Percentiles rank a stretch among this genome's conserved stretches.
These are phyloP conservation scores for Hyles vespertilio DNA, from an alignment of 1,140 invertebrate genomes.

Conservation along the genomic window DNA sequence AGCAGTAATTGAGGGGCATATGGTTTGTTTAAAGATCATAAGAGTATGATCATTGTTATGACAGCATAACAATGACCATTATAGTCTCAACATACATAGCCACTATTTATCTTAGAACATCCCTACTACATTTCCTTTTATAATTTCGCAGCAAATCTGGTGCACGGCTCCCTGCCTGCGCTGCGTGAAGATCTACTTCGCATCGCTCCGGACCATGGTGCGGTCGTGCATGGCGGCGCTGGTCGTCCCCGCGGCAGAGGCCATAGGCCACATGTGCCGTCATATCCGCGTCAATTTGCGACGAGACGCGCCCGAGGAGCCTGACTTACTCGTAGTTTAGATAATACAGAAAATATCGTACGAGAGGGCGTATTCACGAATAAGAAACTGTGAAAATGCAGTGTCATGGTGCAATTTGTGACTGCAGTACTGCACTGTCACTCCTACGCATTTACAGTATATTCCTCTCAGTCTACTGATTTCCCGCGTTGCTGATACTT, in stretches of 20 bases:
- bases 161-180: slow-evolving; percentile 80
- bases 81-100: too few species aligned
- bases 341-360: neutral
- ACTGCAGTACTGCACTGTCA: too few species aligned
- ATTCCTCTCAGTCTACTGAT: too few species aligned
- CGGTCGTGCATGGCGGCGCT: slow-evolving; percentile 78
- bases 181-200: slow-evolving; percentile 81
- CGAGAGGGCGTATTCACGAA: too few species aligned
- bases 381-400: too few species aligned
- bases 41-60: too few species aligned
- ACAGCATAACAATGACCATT: too few species aligned
- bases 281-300: slow-evolving; percentile 79
- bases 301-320: slow-evolving; percentile 54
- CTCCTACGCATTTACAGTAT: too few species aligned
- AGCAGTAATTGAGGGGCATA: too few species aligned
- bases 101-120: neutral
- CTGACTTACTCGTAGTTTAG: slow-evolving; percentile 75
- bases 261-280: slow-evolving; percentile 79
- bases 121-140: neutral
- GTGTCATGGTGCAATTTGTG: too few species aligned
- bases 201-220: slow-evolving; percentile 77
- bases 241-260: slow-evolving; percentile 79
- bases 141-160: slow-evolving; percentile 82
- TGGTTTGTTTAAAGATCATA: too few species aligned
- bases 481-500: too few species aligned